Evolutionary conservation across 1,140 invertebrate species (phyloP).

Genomic region (Dermatophagoides farinae): DNA sequence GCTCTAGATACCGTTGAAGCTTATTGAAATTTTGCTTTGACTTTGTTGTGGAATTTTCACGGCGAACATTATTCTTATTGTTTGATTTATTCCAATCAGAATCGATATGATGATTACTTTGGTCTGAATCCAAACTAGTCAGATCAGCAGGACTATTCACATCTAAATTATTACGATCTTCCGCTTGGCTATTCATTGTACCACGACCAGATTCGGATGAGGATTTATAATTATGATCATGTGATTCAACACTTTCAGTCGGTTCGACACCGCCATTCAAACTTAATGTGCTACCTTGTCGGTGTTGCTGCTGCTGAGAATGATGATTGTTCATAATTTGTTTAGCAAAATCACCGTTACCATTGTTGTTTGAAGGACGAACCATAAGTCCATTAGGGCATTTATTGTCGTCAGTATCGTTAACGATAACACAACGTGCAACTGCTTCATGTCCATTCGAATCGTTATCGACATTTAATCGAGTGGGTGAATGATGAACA

Average conservation of each 20-base stretch:
- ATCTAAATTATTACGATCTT: not conserved
- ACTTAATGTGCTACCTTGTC: not conserved
- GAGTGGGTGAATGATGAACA: too few relatives aligned
- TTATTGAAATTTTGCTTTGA: conserved; percentile 19
- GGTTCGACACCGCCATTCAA: not conserved
- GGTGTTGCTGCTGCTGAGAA: not conserved
- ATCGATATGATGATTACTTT: not conserved
- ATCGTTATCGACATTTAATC: not conserved
- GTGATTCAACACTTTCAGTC: conserved; percentile 1
- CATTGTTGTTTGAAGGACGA: not conserved
- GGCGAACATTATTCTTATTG: not conserved
- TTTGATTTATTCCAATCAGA: not conserved
- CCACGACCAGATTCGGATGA: conserved; percentile 28
- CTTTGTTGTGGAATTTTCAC: not conserved
- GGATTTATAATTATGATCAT: conserved; percentile 16
- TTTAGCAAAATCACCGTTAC: not conserved
- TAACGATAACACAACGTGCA: too few relatives aligned
- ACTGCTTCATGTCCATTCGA: not conserved
- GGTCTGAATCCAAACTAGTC: conserved; percentile 12
- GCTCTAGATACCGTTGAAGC: conserved; percentile 17
- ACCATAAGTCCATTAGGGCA: not conserved
- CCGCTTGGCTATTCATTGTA: conserved; percentile 18
- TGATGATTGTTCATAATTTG: too few relatives aligned
- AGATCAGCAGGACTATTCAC: not conserved
- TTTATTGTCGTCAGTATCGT: too few relatives aligned